Evolutionary conservation across 35 echinoderm and acorn worm species (phyloP), one percentile per base, ranked within the genome.

Genomic region (Apostichopus californicus): DNA sequence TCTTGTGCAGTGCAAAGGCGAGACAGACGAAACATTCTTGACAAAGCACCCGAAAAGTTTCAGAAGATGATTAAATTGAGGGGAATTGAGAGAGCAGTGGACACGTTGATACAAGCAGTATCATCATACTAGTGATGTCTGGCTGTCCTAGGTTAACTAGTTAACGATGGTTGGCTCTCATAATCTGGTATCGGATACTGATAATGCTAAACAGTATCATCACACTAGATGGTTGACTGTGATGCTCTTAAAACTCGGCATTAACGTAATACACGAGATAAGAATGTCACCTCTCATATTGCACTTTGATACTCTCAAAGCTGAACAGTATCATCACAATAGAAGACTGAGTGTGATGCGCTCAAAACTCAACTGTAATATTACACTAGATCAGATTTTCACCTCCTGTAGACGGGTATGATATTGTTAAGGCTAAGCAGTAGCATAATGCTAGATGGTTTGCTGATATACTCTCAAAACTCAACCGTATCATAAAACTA

Each of bases 41-140:
- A 78, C 15, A 91, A 59, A 57, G 89, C 89, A 54, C 89, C 89
- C 56, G 89, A 91, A 20, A 22, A 91, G 9, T 91, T 91, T 59
- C 72, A 91, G 73, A 56, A 78, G 59, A 91, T 91, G 89, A 59
- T 91, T 22, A 59, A 77, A 79, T 9, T 59, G 10, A 91, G 15
- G 55, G 89, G 89, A 9, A 77, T 78, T 5, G 89, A 91, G 77
- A 91, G 79, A 59, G 24, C 89, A 54, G 15, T 91, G 52, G 89
- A 91, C 10, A 91, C 89, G 7, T 54, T 91, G 21, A 91, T 91
- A 54, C 23, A 46, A 46, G 58, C 58, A 61, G 58, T 61, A 61
- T 61, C 58, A 61, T 61, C 8, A 61, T 61, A 11, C 58, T 61
- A 9, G 58, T 61, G 34, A 46, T 46, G 34, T 46, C 34, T 46